These are phyloP conservation scores for Agelastica alni DNA, from an alignment of 2,888 invertebrate species.

Conservation along the genomic window DNA sequence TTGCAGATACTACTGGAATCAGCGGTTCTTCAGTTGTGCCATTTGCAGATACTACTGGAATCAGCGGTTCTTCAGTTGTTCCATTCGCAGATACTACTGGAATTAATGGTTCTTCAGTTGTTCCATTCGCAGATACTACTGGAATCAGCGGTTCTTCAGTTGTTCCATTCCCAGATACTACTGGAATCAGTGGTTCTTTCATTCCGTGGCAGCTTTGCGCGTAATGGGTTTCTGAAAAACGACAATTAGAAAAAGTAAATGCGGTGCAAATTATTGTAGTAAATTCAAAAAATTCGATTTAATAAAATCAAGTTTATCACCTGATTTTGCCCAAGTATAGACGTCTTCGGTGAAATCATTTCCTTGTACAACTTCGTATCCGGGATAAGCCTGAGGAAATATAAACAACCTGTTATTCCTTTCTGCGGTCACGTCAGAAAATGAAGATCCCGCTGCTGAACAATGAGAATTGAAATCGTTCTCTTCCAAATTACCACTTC, in stretches of 20 bases:
- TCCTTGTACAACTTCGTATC: slow-evolving; percentile 47
- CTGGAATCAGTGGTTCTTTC: neutral
- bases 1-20: slow-evolving; percentile 1
- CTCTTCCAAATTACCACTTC: neutral
- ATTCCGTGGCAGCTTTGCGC: neutral
- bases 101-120: neutral
- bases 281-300: too few relatives aligned
- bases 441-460: slow-evolving; percentile 43
- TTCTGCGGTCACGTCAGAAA: slow-evolving; percentile 36
- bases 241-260: neutral
- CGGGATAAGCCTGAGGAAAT: slow-evolving; percentile 51
- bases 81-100: too few relatives aligned
- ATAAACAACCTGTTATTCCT: slow-evolving; percentile 46
- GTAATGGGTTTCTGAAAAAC: neutral
- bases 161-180: neutral
- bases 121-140: neutral
- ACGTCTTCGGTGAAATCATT: slow-evolving; percentile 3
- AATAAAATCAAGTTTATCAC: too few relatives aligned
- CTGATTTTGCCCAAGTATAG: slow-evolving; percentile 21
- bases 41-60: neutral
- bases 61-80: neutral
- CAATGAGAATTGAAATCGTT: slow-evolving; percentile 39
- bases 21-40: neutral
- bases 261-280: too few relatives aligned
- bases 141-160: neutral